phyloP scores from a whole-genome alignment of 2,797 vertebrate species.

The Sarcoramphus papa region DNA sequence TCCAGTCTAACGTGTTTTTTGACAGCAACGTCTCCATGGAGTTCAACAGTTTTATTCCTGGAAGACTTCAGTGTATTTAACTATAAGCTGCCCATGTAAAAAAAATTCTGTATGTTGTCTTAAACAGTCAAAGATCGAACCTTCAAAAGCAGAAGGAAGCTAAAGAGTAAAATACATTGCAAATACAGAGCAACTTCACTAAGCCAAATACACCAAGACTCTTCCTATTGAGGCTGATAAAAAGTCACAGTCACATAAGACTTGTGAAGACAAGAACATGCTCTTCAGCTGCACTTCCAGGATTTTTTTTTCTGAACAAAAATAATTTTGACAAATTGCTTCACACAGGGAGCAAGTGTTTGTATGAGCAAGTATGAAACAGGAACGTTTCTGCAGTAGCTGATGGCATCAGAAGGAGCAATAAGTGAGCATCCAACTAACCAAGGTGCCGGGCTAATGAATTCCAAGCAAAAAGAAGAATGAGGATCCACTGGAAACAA shows the following conservation, averaged over 20 bases:
- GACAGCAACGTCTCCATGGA: slow-evolving; percentile 10
- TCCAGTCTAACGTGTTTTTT: not conserved
- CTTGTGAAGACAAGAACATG: not conserved
- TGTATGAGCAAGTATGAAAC: not conserved
- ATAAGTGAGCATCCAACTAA: not conserved
- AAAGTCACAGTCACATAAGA: not conserved
- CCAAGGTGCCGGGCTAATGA: not conserved
- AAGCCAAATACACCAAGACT: not conserved
- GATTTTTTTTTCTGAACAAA: not conserved
- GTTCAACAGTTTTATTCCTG: slow-evolving; percentile 14
- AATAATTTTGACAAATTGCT: not conserved
- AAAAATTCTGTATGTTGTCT: not conserved
- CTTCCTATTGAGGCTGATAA: not conserved
- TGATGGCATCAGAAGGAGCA: not conserved
- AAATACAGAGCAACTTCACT: not conserved
- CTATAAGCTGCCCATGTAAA: not conserved
- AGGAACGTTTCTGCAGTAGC: not conserved
- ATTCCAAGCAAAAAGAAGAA: not conserved
- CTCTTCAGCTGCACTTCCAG: not conserved
- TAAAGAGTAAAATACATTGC: not conserved
- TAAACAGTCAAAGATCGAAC: not conserved
- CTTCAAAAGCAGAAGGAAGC: not conserved
- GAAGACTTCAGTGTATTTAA: not conserved
- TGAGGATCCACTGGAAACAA: not conserved
- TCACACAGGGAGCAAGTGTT: not conserved